phyloP scores from a whole-genome alignment of 1,140 invertebrate species.

The Subanguina moxae region DNA sequence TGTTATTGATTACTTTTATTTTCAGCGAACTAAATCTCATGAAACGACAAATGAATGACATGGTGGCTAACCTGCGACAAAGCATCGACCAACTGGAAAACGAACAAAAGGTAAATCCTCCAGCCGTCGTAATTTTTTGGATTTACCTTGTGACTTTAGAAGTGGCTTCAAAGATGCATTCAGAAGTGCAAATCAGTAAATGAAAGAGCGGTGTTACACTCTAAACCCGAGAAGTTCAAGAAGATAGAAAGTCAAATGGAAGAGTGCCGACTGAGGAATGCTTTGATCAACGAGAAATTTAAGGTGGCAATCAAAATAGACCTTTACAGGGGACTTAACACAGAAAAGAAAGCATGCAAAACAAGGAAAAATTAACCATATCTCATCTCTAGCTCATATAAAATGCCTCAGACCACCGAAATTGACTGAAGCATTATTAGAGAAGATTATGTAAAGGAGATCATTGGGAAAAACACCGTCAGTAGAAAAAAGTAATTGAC shows the following conservation, averaged over 20 bases:
- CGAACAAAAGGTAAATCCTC: neutral
- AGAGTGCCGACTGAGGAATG: conserved; percentile 19
- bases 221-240: neutral
- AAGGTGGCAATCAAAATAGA: neutral
- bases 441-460: too few relatives aligned
- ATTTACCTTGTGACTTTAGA: neutral
- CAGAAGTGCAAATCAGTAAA: neutral
- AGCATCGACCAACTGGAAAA: conserved; percentile 7
- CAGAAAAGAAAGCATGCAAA: neutral
- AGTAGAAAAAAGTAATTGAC: too few relatives aligned
- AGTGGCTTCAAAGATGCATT: neutral
- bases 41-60: conserved; percentile 16
- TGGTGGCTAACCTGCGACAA: neutral
- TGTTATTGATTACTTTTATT: too few relatives aligned
- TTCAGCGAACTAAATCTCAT: conserved; percentile 14
- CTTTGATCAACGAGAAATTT: conserved; percentile 19
- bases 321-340: neutral
- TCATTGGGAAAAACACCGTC: too few relatives aligned
- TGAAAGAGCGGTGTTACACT: neutral
- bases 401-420: too few relatives aligned
- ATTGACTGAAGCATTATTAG: too few relatives aligned
- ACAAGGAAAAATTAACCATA: too few relatives aligned
- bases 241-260: conserved; percentile 18
- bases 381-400: too few relatives aligned
- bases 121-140: too few relatives aligned